A percentile compares a stretch with the other conserved stretches of the same genome.
Evolutionary conservation across 2,888 invertebrate species (phyloP).

Genomic region (Scrobipalpa atriplicella): DNA sequence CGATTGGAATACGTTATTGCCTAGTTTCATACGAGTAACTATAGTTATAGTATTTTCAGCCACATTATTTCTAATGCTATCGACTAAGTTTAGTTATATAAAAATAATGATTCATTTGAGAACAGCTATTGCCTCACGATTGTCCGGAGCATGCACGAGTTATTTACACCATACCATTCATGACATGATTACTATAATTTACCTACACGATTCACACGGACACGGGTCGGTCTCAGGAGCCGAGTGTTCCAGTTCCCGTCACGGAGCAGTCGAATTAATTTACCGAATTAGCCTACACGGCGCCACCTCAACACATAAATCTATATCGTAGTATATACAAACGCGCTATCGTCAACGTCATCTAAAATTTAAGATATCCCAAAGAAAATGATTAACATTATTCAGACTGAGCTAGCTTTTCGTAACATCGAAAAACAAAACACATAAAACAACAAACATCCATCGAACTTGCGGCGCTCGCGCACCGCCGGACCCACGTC

Average conservation of each 20-base stretch:
- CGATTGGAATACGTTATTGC: not conserved
- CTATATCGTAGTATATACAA: slow-evolving; percentile 44
- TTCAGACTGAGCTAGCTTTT: slow-evolving; percentile 73
- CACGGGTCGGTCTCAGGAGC: not conserved
- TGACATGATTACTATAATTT: slow-evolving; percentile 14
- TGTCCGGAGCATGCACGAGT: slow-evolving; percentile 21
- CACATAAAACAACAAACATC: slow-evolving; percentile 78
- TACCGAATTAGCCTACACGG: slow-evolving; percentile 39
- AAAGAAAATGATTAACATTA: slow-evolving; percentile 80
- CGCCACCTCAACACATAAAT: slow-evolving; percentile 40
- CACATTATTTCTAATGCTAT: slow-evolving; percentile 18
- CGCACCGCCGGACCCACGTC: slow-evolving; percentile 29
- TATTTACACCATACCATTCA: slow-evolving; percentile 19
- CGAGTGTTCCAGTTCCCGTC: slow-evolving; percentile 20
- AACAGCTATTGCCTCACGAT: slow-evolving; percentile 20
- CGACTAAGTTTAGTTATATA: slow-evolving; percentile 16
- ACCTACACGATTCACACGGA: slow-evolving; percentile 24
- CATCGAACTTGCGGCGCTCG: slow-evolving; percentile 60
- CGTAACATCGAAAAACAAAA: slow-evolving; percentile 74
- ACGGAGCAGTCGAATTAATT: slow-evolving; percentile 29
- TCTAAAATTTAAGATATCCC: slow-evolving; percentile 51
- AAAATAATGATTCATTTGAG: slow-evolving; percentile 18
- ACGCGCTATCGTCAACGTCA: slow-evolving; percentile 43
- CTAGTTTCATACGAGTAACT: slow-evolving; percentile 11
- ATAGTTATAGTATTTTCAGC: slow-evolving; percentile 16